Percentiles rank a stretch among this genome's conserved stretches.
Conservation (phyloP, 2,113 vertebrate genomes). For the Myrmecophaga tridactyla region DNA sequence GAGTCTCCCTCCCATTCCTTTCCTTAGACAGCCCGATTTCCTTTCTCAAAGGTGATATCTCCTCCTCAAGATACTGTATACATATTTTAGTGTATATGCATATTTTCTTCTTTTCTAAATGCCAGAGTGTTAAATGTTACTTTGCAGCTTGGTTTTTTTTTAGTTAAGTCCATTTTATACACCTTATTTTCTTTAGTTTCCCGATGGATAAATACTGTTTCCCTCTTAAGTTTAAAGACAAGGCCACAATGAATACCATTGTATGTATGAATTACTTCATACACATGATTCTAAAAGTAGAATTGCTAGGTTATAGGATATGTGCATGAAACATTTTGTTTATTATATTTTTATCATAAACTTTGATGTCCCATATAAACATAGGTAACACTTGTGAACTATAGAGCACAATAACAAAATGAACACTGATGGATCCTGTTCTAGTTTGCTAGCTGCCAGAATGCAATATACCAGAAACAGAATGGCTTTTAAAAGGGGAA, state of each 20-base stretch:
- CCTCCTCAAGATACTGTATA: not conserved
- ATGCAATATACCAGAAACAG: too few relatives aligned
- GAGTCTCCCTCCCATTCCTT: not conserved
- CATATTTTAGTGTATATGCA: not conserved
- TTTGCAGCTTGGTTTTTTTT: not conserved
- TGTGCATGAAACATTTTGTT: not conserved
- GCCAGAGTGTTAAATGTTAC: not conserved
- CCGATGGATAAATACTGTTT: not conserved
- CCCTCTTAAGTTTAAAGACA: not conserved
- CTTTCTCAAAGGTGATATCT: not conserved
- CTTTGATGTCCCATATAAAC: not conserved
- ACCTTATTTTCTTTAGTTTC: not conserved
- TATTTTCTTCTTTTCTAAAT: not conserved
- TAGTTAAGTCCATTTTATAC: not conserved
- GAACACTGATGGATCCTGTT: not conserved
- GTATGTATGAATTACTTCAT: not conserved
- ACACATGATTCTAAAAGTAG: not conserved
- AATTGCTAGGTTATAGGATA: not conserved
- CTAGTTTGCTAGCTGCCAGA: too few relatives aligned
- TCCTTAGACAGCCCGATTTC: not conserved
- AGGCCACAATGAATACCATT: not conserved
- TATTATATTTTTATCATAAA: conserved; percentile 10
- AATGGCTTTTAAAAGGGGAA: too few relatives aligned
- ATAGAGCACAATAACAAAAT: not conserved
- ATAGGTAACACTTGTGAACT: not conserved